Evolutionary conservation across 2,113 vertebrate species (phyloP).

Genomic region (Vireo altiloquus): DNA sequence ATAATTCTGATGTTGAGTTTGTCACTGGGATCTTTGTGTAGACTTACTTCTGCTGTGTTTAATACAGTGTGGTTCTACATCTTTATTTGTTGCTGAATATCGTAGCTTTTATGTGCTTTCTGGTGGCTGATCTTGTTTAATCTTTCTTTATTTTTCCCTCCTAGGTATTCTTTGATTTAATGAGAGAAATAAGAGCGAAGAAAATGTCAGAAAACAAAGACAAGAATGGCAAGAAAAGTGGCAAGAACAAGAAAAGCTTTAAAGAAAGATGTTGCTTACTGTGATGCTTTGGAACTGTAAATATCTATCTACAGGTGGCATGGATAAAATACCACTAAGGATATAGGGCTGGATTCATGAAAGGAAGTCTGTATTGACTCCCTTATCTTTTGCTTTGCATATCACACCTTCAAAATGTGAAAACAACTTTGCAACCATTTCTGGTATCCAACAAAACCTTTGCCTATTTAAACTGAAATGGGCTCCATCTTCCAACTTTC

Average conservation of each 20-base stretch:
- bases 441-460: conserved; percentile 25
- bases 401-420: conserved; percentile 61
- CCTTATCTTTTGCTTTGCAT: conserved; percentile 47
- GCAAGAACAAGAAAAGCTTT: conserved; percentile 94
- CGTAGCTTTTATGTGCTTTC: not conserved
- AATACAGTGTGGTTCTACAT: not conserved
- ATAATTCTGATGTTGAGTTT: not conserved
- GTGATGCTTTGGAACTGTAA: conserved; percentile 68
- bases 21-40: not conserved
- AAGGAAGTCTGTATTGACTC: conserved; percentile 40
- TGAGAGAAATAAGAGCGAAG: conserved; percentile 94
- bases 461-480: conserved; percentile 9
- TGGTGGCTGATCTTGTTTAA: not conserved
- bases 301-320: conserved; percentile 21
- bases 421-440: conserved; percentile 37
- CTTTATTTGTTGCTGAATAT: not conserved
- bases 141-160: not conserved
- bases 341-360: conserved; percentile 43
- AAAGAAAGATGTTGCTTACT: conserved; percentile 90
- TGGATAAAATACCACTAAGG: conserved; percentile 29
- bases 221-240: conserved; percentile 91
- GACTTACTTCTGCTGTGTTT: not conserved
- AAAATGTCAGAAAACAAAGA: conserved; percentile 97
- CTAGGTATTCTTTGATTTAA: conserved; percentile 97
- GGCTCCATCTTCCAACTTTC: not conserved